Evolutionary conservation across 2,888 invertebrate species (phyloP).

Genomic region (Tillus elongatus): DNA sequence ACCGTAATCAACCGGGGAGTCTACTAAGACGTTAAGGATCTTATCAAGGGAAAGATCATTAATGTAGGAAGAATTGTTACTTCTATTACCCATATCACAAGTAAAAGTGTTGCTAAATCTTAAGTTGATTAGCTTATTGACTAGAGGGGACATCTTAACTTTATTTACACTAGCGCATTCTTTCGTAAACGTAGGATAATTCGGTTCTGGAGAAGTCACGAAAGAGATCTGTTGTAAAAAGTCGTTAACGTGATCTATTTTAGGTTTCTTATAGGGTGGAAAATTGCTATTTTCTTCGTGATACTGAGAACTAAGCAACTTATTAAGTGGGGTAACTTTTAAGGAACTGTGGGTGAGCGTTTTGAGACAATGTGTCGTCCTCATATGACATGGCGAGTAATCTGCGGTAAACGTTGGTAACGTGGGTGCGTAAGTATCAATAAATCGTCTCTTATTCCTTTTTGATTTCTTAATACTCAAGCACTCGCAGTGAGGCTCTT

Average conservation of each 20-base stretch:
- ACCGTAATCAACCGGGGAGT: slow-evolving; percentile 40
- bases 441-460: slow-evolving; percentile 16
- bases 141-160: slow-evolving; percentile 50
- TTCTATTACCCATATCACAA: slow-evolving; percentile 35
- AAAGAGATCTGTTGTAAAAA: slow-evolving; percentile 34
- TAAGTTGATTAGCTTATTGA: slow-evolving; percentile 50
- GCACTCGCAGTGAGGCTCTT: too few relatives aligned
- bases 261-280: slow-evolving; percentile 34
- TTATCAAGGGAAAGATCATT: slow-evolving; percentile 49
- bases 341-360: slow-evolving; percentile 47
- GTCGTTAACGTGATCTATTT: slow-evolving; percentile 36
- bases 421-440: slow-evolving; percentile 42
- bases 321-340: slow-evolving; percentile 34
- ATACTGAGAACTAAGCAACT: slow-evolving; percentile 22
- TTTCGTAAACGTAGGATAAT: slow-evolving; percentile 17
- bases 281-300: slow-evolving; percentile 31
- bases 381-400: slow-evolving; percentile 41
- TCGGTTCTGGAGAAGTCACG: slow-evolving; percentile 30
- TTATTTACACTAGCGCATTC: slow-evolving; percentile 11
- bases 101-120: slow-evolving; percentile 47
- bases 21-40: slow-evolving; percentile 55
- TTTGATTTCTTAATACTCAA: not conserved
- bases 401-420: slow-evolving; percentile 51
- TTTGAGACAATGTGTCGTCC: slow-evolving; percentile 38
- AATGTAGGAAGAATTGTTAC: slow-evolving; percentile 46